Base-by-base conservation (phyloP, 2,113 vertebrate genomes). In the Sinocyclocheilus anshuiensis region DNA sequence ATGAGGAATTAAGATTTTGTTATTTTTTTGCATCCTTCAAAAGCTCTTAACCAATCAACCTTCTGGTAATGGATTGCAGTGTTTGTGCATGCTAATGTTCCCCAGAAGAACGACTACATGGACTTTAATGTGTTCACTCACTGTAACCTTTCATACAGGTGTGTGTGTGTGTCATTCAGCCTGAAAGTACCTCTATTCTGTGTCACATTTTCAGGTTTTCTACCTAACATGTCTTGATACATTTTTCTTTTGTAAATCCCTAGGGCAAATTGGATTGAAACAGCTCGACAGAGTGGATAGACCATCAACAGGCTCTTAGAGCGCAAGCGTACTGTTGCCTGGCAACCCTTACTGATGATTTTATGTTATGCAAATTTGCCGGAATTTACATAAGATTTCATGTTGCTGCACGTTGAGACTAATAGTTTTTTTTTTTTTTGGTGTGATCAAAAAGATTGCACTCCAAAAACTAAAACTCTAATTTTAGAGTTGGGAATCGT, bases 321-420 rank as follows among this genome's bases (percentile, higher is more conserved):
- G 87, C 82, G 79, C 42, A 87, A 85, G 89, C 65, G 76, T 84
- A 88, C 78, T 83, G 89, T 90, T 90, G 89, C 89, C 84, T 87
- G 81, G 89, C 89, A 90, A 90, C 89, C 33, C 83, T 76, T 85
- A 78, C 72, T 80, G 83, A 76, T 80, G 83, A 81, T 82, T 87
- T 82, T 69, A 87, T 77, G 67, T 88, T 84, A 88, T 90, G 87
- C 87, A 87, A 88, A 90, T 90, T 77, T 74, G 57, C 71, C 80
- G 53, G 33, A 83, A 87, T 86, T 88, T 81, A 88, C 85, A 88
- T 80, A 77, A 74, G 50, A 86, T 83, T 87, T 84, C 80, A 77
- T 77, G 80, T 84, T 86, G 39, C 42, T 77, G 80, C 71, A 55
- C 57, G 69, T 77, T 36, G 53, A 87, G 59, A 74, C 72, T 71